These are phyloP conservation scores for Penaeus indicus DNA, from an alignment of 1,140 invertebrate genomes.

Conservation along the genomic window DNA sequence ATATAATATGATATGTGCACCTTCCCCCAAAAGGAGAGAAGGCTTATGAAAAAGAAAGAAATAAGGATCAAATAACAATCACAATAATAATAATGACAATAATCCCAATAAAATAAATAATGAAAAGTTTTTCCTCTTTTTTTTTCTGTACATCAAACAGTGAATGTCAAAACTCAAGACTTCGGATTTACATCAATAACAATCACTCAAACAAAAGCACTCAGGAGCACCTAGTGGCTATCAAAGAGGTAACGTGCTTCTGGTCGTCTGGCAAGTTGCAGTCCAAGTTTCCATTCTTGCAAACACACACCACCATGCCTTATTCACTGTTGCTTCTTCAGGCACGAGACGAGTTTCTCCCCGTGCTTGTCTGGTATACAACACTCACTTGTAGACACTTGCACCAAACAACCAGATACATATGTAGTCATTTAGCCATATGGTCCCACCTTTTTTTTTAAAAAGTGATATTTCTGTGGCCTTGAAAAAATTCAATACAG, in stretches of 20 bases:
- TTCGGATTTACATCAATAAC: constrained; percentile 36
- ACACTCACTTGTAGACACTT: too few relatives aligned
- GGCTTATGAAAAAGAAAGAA: constrained; percentile 46
- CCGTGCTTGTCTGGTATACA: too few relatives aligned
- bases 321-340: background rate
- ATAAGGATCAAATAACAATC: background rate
- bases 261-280: background rate
- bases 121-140: background rate
- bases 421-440: too few relatives aligned
- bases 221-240: constrained; percentile 53
- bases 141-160: constrained; percentile 33
- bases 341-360: too few relatives aligned
- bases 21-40: constrained; percentile 44
- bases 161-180: constrained; percentile 23
- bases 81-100: too few relatives aligned
- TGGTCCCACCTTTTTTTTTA: too few relatives aligned
- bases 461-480: too few relatives aligned
- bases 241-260: constrained; percentile 37
- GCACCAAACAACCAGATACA: too few relatives aligned
- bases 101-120: too few relatives aligned
- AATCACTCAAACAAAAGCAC: constrained; percentile 52
- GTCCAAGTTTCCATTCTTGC: background rate
- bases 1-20: constrained; percentile 55
- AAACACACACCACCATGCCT: background rate
- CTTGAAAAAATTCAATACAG: background rate